phyloP scores from a whole-genome alignment of 2,797 vertebrate species.

The Enteromius afrohamiltoni region DNA sequence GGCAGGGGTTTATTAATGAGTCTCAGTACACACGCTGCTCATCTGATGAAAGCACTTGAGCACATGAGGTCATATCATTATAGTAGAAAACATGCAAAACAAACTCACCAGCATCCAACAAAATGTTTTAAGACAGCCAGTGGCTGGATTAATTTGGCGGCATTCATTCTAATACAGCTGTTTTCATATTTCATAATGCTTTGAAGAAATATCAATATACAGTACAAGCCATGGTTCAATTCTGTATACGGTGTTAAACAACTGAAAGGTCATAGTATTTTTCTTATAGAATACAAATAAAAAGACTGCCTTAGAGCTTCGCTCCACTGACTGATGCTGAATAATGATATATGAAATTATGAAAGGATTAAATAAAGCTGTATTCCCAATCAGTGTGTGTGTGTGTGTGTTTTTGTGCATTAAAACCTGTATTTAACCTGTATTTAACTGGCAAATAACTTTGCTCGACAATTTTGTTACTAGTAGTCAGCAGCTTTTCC shows the following conservation, averaged over 20 bases:
- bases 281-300: not conserved
- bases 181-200: conserved; percentile 12
- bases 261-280: not conserved
- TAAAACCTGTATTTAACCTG: too few relatives aligned
- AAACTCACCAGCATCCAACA: conserved; percentile 23
- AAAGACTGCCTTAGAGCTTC: not conserved
- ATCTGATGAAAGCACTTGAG: conserved; percentile 99
- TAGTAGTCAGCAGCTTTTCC: too few relatives aligned
- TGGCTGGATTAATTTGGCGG: not conserved
- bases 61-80: conserved; percentile 78
- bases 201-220: not conserved
- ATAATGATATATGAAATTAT: not conserved
- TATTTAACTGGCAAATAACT: not conserved
- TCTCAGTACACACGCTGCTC: conserved; percentile 87
- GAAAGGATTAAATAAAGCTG: not conserved
- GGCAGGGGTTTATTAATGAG: conserved; percentile 98
- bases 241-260: not conserved
- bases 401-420: not conserved
- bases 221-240: not conserved
- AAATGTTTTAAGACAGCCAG: conserved; percentile 32
- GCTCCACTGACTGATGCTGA: not conserved
- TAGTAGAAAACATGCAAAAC: conserved; percentile 51
- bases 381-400: not conserved
- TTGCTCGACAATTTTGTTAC: too few relatives aligned
- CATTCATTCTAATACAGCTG: not conserved